phyloP scores from a whole-genome alignment of 2,888 invertebrate species.

The Ethmia dodecea region DNA sequence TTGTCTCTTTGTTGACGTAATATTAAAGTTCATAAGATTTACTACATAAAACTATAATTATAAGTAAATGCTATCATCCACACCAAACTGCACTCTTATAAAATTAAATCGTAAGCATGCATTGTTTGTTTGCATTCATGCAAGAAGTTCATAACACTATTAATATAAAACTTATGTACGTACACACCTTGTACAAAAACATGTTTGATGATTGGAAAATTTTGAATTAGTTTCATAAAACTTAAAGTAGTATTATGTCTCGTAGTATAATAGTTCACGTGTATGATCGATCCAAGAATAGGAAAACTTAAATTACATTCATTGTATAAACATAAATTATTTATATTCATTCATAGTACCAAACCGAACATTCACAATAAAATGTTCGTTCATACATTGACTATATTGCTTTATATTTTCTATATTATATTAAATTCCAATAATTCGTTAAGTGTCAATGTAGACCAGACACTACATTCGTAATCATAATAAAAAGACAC shows the following conservation, averaged over 20 bases:
- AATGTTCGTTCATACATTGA: conserved; percentile 50
- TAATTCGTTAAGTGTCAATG: not conserved
- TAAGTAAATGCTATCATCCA: conserved; percentile 26
- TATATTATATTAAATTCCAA: conserved; percentile 26
- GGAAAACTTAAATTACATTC: conserved; percentile 40
- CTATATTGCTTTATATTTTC: conserved; percentile 40
- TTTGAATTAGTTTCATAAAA: conserved; percentile 34
- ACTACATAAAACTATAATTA: conserved; percentile 2
- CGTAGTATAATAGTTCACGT: conserved; percentile 35
- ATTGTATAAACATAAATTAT: conserved; percentile 34
- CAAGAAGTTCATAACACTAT: conserved; percentile 33
- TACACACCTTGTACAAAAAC: conserved; percentile 57
- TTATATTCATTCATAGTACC: too few species aligned
- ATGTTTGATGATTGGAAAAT: conserved; percentile 39
- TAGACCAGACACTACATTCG: too few species aligned
- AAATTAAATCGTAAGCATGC: conserved; percentile 64
- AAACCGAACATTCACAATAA: conserved; percentile 34
- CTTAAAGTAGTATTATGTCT: conserved; percentile 59
- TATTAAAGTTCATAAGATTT: not conserved
- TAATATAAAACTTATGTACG: conserved; percentile 47
- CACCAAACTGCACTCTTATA: conserved; percentile 54
- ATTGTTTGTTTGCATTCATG: conserved; percentile 51
- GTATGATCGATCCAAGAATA: conserved; percentile 25
- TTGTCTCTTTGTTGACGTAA: conserved; percentile 17
- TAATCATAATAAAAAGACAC: too few species aligned